A percentile compares a stretch with the other conserved stretches of the same genome.
phyloP scores from a whole-genome alignment of 2,113 vertebrate species.

The Gobio gobio region DNA sequence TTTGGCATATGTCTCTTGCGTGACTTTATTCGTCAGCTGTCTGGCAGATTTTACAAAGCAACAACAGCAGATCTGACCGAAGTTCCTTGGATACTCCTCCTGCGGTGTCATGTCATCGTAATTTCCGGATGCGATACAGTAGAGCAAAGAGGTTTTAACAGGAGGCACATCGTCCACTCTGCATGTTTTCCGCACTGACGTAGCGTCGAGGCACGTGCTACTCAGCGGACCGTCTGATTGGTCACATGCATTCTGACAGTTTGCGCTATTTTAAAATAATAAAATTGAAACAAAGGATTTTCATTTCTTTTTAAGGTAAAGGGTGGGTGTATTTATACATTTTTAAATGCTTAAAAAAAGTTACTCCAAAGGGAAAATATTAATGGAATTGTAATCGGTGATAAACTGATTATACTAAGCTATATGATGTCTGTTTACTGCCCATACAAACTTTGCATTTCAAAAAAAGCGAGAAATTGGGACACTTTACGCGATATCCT shows the following conservation, averaged over 20 bases:
- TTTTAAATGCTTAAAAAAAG: background rate
- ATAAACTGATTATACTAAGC: background rate
- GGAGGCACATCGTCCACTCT: background rate
- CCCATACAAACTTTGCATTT: background rate
- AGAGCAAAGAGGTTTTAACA: background rate
- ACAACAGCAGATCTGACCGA: background rate
- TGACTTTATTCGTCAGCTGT: constrained; percentile 1
- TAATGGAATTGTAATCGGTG: background rate
- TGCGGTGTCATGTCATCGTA: constrained; percentile 50
- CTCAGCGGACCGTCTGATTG: background rate
- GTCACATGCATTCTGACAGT: background rate
- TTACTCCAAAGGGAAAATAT: background rate
- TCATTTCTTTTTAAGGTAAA: background rate
- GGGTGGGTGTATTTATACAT: too few species aligned
- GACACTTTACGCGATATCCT: background rate
- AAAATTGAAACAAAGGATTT: background rate
- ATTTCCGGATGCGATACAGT: constrained; percentile 71
- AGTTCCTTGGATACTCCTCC: background rate
- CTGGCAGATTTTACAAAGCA: background rate
- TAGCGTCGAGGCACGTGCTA: background rate
- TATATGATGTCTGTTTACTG: background rate
- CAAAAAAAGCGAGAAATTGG: background rate
- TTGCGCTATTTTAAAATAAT: background rate
- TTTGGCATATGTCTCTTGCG: background rate
- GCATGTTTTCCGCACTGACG: background rate